Evolutionary conservation across 2,797 vertebrate species (phyloP), one percentile per base, ranked within the genome.

Genomic region (Loris lydekkerianus): DNA sequence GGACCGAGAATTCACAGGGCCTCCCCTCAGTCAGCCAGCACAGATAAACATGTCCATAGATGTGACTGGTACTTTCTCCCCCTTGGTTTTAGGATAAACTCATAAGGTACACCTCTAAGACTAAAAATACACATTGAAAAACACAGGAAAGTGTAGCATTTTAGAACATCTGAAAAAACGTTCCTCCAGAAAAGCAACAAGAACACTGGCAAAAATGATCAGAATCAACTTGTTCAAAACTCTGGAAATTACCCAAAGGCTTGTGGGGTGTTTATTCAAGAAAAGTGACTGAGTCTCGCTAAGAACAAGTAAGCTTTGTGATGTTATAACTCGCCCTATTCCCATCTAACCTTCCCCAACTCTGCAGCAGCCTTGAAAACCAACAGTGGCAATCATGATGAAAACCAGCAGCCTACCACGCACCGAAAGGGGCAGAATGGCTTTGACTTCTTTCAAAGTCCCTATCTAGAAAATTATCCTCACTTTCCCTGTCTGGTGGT

Each of bases 21-120:
- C 80, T 34, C 27, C 60, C 31, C n/a, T 18, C 9, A 6, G 31
- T 60, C 65, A 56, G 61, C 72, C 18, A 77, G 14, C 13, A 49
- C 49, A 76, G 65, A 78, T 40, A 91, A 78, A 77, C 11, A 60
- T 34, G 43, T 34, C 10, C 29, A 5, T 8, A 6, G 49, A n/a
- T 46, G 77, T 2, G 9, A 82, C 29, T 73, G 69, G 61, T 23
- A 53, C 81, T 69, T 69, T 72, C 7, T 46, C 15, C 87, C 56
- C 46, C 29, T 92, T 86, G 58, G 43, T 60, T 93, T 89, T 92
- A 76, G 60, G 53, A 72, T 43, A 49, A 61, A 60, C 60, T 77
- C 43, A 86, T 14, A 10, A 8, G 63, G 76, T 31, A 67, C 31
- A 77, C 40, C 69, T 73, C 78, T 63, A 63, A 87, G 83, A 40